phyloP scores from a whole-genome alignment of 1,140 invertebrate species.

The Lanistes nyassanus region DNA sequence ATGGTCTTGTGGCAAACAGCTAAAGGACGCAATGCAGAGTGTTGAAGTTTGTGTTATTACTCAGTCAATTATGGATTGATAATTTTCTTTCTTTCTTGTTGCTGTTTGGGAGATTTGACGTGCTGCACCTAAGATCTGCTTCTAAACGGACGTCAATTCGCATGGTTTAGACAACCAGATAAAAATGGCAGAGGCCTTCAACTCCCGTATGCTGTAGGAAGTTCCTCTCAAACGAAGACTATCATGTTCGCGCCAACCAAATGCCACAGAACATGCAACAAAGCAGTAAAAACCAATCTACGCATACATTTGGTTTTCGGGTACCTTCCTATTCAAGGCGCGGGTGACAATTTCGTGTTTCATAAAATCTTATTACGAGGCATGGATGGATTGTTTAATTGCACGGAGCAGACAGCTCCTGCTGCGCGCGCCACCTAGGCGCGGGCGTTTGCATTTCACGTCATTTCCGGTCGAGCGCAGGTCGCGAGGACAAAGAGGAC shows the following conservation, averaged over 20 bases:
- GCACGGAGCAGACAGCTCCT: background rate
- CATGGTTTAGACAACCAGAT: background rate
- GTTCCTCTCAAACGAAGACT: background rate
- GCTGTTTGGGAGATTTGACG: too few relatives aligned
- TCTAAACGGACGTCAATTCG: too few relatives aligned
- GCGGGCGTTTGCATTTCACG: slow-evolving; percentile 8
- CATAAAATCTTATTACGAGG: slow-evolving; percentile 13
- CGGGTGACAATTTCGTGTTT: slow-evolving; percentile 18
- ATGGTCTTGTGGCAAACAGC: too few relatives aligned
- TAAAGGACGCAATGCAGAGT: too few relatives aligned
- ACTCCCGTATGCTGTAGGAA: background rate
- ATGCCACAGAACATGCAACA: background rate
- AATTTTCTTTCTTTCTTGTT: too few relatives aligned
- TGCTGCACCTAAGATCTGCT: too few relatives aligned
- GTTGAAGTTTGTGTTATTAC: too few relatives aligned
- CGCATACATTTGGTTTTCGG: too few relatives aligned
- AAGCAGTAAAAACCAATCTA: background rate
- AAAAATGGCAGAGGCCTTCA: background rate
- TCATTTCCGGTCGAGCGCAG: slow-evolving; percentile 13
- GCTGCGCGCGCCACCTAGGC: background rate
- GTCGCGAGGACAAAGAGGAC: background rate
- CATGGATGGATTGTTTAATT: slow-evolving; percentile 3
- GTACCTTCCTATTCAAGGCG: background rate
- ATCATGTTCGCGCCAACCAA: background rate
- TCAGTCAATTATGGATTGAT: too few relatives aligned